Evolutionary conservation across 2,797 vertebrate species (phyloP), one percentile per base, ranked within the genome.

Genomic region (Crax fasciolata): DNA sequence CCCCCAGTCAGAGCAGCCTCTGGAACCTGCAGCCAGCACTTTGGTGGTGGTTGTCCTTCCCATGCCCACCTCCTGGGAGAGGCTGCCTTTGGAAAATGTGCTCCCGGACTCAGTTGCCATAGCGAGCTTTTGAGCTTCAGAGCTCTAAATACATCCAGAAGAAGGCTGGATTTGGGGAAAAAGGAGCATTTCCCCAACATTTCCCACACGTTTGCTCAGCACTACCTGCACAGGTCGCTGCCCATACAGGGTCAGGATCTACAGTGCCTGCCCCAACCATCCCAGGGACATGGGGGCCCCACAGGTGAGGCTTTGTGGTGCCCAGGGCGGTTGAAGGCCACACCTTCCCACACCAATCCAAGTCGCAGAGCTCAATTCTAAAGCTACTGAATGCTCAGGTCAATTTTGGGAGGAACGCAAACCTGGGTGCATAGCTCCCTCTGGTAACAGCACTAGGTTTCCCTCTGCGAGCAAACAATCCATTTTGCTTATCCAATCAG

Each of bases 81-180:
- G 27, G 43, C 11, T 84, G 51, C 30, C 43, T 82, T 82, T 70
- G 24, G 75, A 63, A 92, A 84, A 89, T 13, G 76, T 0, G 2
- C n/a, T 62, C 28, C 32, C 49, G 49, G 16, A 72, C 30, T 24
- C 19, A 3, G 38, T 62, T 84, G 55, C 58, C 55, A 61, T 32
- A 78, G 54, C 55, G 66, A 88, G 59, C 16, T 91, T 84, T 76
- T 68, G 25, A 73, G 68, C 61, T 85, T 43, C 19, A 35, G 68
- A 74, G 55, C 71, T 76, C 35, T 75, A 57, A 84, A 51, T 0
- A 78, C 13, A 25, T 20, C 41, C 41, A 55, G 58, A 52, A 68
- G 65, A 74, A 86, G 14, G 16, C 39, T 25, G 11, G 43, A 73
- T 62, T 28, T 57, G 66, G 32, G 52, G 76, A 73, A 73, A 10